Conservation (phyloP, 2,888 invertebrate species). For the Blomia tropicalis region DNA sequence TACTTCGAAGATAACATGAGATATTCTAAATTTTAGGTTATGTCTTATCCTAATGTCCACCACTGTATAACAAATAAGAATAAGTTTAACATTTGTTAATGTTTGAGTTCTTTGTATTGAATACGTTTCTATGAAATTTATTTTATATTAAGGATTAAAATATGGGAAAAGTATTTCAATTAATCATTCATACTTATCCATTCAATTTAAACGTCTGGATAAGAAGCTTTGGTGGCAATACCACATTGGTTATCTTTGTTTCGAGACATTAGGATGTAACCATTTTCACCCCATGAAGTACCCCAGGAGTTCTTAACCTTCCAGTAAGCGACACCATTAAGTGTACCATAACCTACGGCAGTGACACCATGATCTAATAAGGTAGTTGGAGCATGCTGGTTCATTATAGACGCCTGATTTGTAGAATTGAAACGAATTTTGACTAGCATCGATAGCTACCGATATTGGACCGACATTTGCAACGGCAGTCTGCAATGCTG, state of each 20-base stretch:
- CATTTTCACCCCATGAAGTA: constrained; percentile 63
- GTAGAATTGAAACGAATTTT: constrained; percentile 8
- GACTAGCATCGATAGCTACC: constrained; percentile 71
- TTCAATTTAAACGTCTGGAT: constrained; percentile 53
- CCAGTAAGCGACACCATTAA: constrained; percentile 51
- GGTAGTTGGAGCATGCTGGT: constrained; percentile 32
- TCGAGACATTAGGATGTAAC: constrained; percentile 60
- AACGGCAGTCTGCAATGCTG: constrained; percentile 54
- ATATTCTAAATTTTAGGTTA: too few relatives aligned
- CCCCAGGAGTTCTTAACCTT: constrained; percentile 87
- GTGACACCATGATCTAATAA: constrained; percentile 75
- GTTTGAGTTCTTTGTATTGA: too few relatives aligned
- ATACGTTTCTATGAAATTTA: too few relatives aligned
- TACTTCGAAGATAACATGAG: too few relatives aligned
- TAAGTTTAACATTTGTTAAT: too few relatives aligned
- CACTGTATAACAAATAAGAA: too few relatives aligned
- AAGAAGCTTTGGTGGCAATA: constrained; percentile 67
- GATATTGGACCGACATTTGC: constrained; percentile 71
- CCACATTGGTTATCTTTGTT: constrained; percentile 65
- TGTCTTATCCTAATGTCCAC: too few relatives aligned
- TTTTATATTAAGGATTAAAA: too few relatives aligned
- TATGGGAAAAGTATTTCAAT: too few relatives aligned
- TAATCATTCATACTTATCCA: too few relatives aligned
- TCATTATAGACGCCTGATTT: constrained; percentile 15
- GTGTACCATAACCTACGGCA: constrained; percentile 62